phyloP scores from a whole-genome alignment of 2,113 vertebrate genomes.

The Nasalis larvatus region DNA sequence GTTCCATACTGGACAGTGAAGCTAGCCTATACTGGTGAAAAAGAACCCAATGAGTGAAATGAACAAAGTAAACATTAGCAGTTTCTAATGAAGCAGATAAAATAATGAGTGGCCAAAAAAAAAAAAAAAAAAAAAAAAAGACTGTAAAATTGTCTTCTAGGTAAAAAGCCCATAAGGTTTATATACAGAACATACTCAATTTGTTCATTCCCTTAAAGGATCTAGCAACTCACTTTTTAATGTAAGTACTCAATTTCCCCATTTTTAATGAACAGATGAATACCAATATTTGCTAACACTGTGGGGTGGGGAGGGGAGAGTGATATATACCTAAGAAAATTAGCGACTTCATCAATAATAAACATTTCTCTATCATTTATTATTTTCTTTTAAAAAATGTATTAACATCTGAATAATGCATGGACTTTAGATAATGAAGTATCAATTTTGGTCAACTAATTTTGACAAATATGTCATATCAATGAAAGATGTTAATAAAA shows the following conservation, averaged over 20 bases:
- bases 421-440: not conserved
- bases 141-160: not conserved
- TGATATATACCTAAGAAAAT: not conserved
- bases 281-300: not conserved
- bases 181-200: not conserved
- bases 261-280: not conserved
- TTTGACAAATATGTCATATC: not conserved
- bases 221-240: not conserved
- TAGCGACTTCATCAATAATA: not conserved
- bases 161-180: not conserved
- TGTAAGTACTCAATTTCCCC: not conserved
- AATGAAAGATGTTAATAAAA: not conserved
- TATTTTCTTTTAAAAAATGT: not conserved
- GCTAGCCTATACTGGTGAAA: not conserved
- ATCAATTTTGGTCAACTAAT: not conserved
- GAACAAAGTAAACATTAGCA: not conserved
- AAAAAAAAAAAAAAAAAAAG: not conserved
- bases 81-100: not conserved
- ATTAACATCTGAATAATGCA: not conserved
- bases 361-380: not conserved
- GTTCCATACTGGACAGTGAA: not conserved
- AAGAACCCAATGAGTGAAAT: not conserved
- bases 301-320: not conserved
- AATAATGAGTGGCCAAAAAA: not conserved
- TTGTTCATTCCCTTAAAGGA: not conserved